These are phyloP conservation scores for Limenitis camilla DNA, from an alignment of 2,888 invertebrate species.

Conservation along the genomic window DNA sequence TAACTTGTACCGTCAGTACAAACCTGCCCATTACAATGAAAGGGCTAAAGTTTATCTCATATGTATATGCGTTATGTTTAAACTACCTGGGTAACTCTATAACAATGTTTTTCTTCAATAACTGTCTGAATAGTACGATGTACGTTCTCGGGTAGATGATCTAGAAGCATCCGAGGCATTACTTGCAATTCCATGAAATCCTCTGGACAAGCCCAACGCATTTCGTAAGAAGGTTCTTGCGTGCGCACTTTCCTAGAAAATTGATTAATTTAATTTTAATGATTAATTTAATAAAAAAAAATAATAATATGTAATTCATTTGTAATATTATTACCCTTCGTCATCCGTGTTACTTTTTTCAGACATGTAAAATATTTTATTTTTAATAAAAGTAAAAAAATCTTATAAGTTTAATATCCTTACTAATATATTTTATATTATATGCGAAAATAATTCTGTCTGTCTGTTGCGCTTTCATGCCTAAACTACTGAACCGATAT, in stretches of 20 bases:
- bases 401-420: too few species aligned
- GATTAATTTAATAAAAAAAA: too few species aligned
- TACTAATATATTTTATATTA: too few species aligned
- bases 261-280: too few species aligned
- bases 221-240: conserved; percentile 80
- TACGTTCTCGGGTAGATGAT: conserved; percentile 89
- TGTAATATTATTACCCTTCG: conserved; percentile 57
- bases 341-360: conserved; percentile 54
- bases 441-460: too few species aligned
- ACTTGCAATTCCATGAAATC: conserved; percentile 88
- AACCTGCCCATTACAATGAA: too few species aligned
- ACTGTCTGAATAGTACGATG: conserved; percentile 80
- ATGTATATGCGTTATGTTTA: conserved; percentile 7
- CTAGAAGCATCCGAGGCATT: conserved; percentile 88
- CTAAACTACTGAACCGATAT: too few species aligned
- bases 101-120: conserved; percentile 68
- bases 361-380: conserved; percentile 41
- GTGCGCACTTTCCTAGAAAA: conserved; percentile 73
- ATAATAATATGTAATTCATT: too few species aligned
- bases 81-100: conserved; percentile 56
- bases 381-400: not conserved
- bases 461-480: too few species aligned
- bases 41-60: not conserved
- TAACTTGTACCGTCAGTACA: too few species aligned
- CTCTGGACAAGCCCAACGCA: conserved; percentile 86